A percentile compares a stretch with the other conserved stretches of the same genome.
Conservation (phyloP, 2,888 invertebrate species). For the Eupeodes luniger region DNA sequence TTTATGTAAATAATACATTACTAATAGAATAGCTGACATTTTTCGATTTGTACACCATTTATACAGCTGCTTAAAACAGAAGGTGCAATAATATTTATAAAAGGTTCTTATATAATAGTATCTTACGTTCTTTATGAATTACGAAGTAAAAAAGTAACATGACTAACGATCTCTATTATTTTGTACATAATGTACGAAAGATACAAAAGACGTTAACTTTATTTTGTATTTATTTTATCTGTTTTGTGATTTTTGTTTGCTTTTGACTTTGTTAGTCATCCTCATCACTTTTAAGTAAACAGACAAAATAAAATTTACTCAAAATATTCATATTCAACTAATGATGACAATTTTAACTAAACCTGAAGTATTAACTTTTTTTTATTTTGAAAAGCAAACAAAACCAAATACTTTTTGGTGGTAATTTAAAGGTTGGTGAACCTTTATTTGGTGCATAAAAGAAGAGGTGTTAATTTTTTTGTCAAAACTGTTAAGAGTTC, state of each 20-base stretch:
- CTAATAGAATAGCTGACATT: too few relatives aligned
- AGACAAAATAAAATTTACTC: too few relatives aligned
- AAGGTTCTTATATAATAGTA: too few relatives aligned
- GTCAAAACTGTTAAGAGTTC: not conserved
- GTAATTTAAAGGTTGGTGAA: not conserved
- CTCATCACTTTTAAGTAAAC: not conserved
- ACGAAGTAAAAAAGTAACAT: too few relatives aligned
- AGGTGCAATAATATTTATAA: too few relatives aligned
- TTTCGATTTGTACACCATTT: too few relatives aligned
- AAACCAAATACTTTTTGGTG: not conserved
- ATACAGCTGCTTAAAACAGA: too few relatives aligned
- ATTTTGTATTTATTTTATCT: not conserved
- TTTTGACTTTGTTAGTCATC: not conserved
- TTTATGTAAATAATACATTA: too few relatives aligned
- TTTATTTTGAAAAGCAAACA: not conserved
- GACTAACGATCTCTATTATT: too few relatives aligned
- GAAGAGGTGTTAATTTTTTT: not conserved
- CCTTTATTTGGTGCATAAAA: not conserved
- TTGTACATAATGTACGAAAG: too few relatives aligned
- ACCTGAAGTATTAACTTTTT: not conserved
- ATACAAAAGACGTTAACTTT: too few relatives aligned
- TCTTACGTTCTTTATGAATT: too few relatives aligned
- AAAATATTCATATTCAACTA: not conserved
- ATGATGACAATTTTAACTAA: not conserved
- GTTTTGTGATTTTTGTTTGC: not conserved